phyloP scores from a whole-genome alignment of 2,113 vertebrate genomes.

The Stictonetta naevosa region DNA sequence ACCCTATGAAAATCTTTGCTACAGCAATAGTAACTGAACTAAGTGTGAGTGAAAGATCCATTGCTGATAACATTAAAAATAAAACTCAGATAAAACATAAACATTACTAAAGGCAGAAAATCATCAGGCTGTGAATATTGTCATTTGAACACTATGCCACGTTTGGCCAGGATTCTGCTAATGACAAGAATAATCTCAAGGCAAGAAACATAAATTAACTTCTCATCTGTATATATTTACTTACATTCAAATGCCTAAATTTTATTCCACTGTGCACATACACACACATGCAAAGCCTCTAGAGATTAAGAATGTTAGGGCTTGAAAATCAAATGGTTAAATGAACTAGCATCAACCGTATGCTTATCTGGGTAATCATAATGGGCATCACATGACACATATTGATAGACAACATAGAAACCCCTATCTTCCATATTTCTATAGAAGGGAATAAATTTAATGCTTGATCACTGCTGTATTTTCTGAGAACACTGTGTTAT shows the following conservation, averaged over 20 bases:
- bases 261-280: not conserved
- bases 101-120: not conserved
- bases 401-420: not conserved
- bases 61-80: not conserved
- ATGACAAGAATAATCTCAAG: not conserved
- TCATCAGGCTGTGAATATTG: not conserved
- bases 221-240: not conserved
- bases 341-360: not conserved
- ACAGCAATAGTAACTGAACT: not conserved
- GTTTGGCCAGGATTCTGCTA: not conserved
- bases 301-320: not conserved
- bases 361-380: not conserved
- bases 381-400: not conserved
- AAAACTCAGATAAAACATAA: not conserved
- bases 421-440: not conserved
- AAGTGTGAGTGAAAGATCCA: not conserved
- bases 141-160: not conserved
- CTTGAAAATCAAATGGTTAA: not conserved
- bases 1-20: not conserved
- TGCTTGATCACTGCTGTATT: not conserved
- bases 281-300: not conserved
- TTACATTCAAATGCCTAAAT: not conserved
- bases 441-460: not conserved
- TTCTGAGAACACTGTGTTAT: not conserved
- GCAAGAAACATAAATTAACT: not conserved